Evolutionary conservation across 2,888 invertebrate species (phyloP), one percentile per base, ranked within the genome.

Genomic region (Drosophila stalkeri): DNA sequence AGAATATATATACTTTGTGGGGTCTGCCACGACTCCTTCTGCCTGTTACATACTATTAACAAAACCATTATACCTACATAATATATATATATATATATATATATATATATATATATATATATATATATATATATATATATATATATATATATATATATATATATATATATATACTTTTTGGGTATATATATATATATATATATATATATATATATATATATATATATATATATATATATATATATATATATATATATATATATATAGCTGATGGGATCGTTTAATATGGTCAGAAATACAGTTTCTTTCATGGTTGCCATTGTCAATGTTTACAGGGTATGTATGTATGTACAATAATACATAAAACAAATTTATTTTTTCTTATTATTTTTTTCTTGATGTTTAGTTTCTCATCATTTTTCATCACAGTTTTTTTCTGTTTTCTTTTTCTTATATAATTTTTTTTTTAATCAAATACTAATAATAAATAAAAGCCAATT

Each of bases 341-440:
- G 33, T 27, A 60, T 9, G 12, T 37, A 62, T 35, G 60, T 71
- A 78, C 72, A 72, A 76, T 84, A 86, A 81, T 84, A 81, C 82
- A 73, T 79, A 64, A 52, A 46, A 60, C 31, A 61, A 46, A 46
- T 46, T 62, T 55, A 55, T 41, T 20, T 55, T 51, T 51, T 61
- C 59, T 18, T 54, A 5, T 55, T 56, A 56, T 47, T 23, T 55
- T 57, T 51, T 62, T 61, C 23, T 55, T 55, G 41, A 43, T 56
- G 68, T 70, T 64, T 70, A 62, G 68, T 52, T 54, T 71, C 20
- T 64, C 57, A 66, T 66, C 31, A 43, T 76, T 37, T 75, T 72
- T 75, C 67, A 75, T 85, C 84, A 89, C 87, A 84, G 85, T 73
- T 83, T 82, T 60, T 68, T 44, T 63, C 37, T 47, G 4, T 60